A percentile compares a stretch with the other conserved stretches of the same genome.
These are phyloP conservation scores for Porites cylindrica DNA, from an alignment of 92 coral and sea anemone genomes.

Conservation along the genomic window DNA sequence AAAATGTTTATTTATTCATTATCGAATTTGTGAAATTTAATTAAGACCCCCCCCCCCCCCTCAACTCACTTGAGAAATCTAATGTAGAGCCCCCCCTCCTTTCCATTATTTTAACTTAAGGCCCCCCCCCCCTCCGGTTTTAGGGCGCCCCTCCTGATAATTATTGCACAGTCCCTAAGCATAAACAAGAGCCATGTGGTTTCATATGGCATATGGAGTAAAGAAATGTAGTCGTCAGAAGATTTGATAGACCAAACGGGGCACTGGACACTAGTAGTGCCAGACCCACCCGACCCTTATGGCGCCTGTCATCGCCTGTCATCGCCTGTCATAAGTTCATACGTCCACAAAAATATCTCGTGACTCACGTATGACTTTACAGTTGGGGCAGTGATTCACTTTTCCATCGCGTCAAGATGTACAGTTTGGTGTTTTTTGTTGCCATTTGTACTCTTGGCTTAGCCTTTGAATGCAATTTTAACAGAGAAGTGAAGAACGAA, in stretches of 20 bases:
- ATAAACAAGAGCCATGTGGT: too few species aligned
- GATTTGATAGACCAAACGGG: neutral
- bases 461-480: slow-evolving; percentile 33
- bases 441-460: neutral
- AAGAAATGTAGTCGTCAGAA: too few species aligned
- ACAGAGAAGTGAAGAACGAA: slow-evolving; percentile 19
- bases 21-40: too few species aligned
- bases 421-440: neutral
- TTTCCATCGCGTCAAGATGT: neutral
- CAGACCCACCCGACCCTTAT: neutral
- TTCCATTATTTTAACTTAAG: too few species aligned
- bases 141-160: too few species aligned
- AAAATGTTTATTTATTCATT: too few species aligned
- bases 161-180: too few species aligned
- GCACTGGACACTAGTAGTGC: slow-evolving; percentile 27
- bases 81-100: too few species aligned
- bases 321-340: neutral
- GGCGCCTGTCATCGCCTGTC: slow-evolving; percentile 5
- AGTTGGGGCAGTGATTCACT: neutral
- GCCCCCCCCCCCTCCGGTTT: too few species aligned
- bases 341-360: slow-evolving; percentile 24
- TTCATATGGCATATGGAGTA: too few species aligned
- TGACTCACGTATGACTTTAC: slow-evolving; percentile 9
- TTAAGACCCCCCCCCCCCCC: too few species aligned
- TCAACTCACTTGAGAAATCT: too few species aligned